Percentiles rank a stretch among this genome's conserved stretches.
Conservation (phyloP, 2,113 vertebrate genomes). For the Corapipo altera region DNA sequence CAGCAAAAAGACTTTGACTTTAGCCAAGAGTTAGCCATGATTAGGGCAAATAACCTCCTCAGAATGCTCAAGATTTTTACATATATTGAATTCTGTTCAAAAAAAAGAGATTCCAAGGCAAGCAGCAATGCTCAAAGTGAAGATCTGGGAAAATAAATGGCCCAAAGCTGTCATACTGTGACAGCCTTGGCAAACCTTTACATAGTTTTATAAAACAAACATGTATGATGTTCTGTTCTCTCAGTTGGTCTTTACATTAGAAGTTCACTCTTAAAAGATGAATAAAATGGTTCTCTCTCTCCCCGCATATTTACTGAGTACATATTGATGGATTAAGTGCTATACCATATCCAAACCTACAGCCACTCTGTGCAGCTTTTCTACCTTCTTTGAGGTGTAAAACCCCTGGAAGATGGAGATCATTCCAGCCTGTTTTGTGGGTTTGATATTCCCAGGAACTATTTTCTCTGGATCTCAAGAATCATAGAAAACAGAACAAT, state of each 20-base stretch:
- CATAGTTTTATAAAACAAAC: slow-evolving; percentile 63
- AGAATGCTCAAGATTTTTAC: not conserved
- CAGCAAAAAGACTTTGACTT: not conserved
- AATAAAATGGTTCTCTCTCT: not conserved
- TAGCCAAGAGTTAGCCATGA: not conserved
- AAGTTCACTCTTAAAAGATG: slow-evolving; percentile 28
- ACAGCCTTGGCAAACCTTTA: slow-evolving; percentile 50
- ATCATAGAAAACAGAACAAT: not conserved
- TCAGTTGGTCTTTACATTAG: slow-evolving; percentile 41
- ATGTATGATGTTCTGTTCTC: not conserved
- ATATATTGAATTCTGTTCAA: not conserved
- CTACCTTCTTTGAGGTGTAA: not conserved
- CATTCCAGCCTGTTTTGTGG: not conserved
- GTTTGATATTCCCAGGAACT: not conserved
- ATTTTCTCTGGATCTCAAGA: not conserved
- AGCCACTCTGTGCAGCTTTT: not conserved
- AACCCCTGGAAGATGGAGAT: not conserved
- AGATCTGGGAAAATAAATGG: slow-evolving; percentile 36
- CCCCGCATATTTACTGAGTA: slow-evolving; percentile 20
- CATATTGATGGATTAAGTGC: not conserved
- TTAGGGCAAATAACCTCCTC: not conserved
- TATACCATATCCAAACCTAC: not conserved
- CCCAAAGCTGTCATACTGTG: not conserved
- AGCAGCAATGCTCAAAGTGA: not conserved
- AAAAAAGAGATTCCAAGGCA: not conserved